Evolutionary conservation across 2,888 invertebrate species (phyloP), one percentile per base, ranked within the genome.

Genomic region (Euphydryas editha): DNA sequence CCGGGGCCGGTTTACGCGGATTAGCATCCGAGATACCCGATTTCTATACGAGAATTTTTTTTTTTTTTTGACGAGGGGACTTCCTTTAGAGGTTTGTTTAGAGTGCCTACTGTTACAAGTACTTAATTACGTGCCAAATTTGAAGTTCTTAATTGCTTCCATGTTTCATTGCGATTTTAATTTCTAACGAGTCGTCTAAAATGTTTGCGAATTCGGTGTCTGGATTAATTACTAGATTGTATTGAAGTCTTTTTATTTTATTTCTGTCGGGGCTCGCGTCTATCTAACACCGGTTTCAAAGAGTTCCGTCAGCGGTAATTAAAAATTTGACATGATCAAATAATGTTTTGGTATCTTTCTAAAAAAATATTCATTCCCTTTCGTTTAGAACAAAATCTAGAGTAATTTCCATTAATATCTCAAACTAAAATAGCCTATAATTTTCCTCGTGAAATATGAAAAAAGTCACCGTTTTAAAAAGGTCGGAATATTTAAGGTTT

Each of bases 71-170:
- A 39, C 54, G 67, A 51, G 71, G 67, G 62, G 62, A 56, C 39
- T 49, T 56, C 55, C 30, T 49, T 37, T 36, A 36, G 42, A 56
- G 65, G 64, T 66, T 58, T 60, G 65, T 64, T 64, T 64, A 65
- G 70, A 70, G 72, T 70, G 72, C 62, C 58, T 42, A 58, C 65
- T 51, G 71, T 62, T 44, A 57, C 71, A 49, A 75, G 75, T 68
- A 70, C 72, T 71, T 75, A 74, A 75, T 75, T 72, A 74, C 73
- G 73, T 57, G 69, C 59, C 68, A 69, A 73, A 72, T 69, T 72
- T 72, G 49, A 60, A 70, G 73, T 66, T 68, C 44, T 58, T 73
- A 72, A 73, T 74, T 73, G 68, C 69, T 67, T 65, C 62, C 57
- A 66, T 64, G 66, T 64, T 65, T 65, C 55, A 66, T 68, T 54